Base-by-base conservation (phyloP, 2,797 vertebrate genomes). In the Corythornis leucogaster region DNA sequence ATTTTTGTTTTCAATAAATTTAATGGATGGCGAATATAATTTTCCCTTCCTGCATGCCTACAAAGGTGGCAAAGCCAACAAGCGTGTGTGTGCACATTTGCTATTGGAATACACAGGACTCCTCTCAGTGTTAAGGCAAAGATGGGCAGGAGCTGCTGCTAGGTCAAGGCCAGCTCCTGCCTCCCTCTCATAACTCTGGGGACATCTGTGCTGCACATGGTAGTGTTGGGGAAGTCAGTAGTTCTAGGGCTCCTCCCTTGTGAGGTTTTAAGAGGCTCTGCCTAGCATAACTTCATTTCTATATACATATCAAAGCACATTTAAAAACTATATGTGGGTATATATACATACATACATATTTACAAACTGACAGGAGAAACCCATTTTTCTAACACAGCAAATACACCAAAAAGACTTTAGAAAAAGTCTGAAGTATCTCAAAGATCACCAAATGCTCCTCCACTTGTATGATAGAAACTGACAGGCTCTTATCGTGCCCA, bases 1-100 rank as follows among this genome's bases (percentile, higher is more conserved):
- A 80, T 14, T 89, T 93, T 91, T 85, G 58, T 78, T 94, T 94
- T 93, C 73, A 90, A 38, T 88, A 78, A 21, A 58, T 80, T 54
- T 78, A 54, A 53, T 45, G 80, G 76, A 57, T 75, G 30, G 48
- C 28, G 68, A 92, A 67, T 69, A 33, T 18, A 77, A 68, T 85
- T 94, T 96, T 90, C 71, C 88, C 75, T 50, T 89, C 50, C 77
- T 21, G 57, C 50, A 6, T 69, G 75, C 64, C 82, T 89, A 15
- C 54, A 38, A 46, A 88, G 75, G 88, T 48, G 69, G 66, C 50
- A 90, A 79, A 86, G 94, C 91, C 87, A 51, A 26, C 24, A 46
- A 63, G 78, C 25, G 67, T 73, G 80, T 24, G 79, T 12, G 67
- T 20, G 80, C n/a, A 15, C 22, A 4, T 4, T 81, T 77, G 78